A percentile compares a stretch with the other conserved stretches of the same genome.
Conservation (phyloP, 2,797 vertebrate genomes). For the Lacerta agilis region DNA sequence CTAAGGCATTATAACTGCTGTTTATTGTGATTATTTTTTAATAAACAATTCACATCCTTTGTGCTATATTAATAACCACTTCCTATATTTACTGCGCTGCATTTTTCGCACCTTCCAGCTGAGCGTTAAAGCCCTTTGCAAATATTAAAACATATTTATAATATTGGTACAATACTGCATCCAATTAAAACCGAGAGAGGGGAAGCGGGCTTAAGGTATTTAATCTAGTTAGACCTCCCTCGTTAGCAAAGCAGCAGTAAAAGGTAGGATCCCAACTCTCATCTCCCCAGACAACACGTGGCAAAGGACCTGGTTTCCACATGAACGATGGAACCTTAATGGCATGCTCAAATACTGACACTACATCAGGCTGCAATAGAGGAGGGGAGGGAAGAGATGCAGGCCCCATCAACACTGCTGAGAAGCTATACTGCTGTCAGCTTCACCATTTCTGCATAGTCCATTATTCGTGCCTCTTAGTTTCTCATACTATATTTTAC, state of each 20-base stretch:
- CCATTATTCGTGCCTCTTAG: too few species aligned
- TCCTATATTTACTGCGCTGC: neutral
- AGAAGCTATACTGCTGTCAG: too few species aligned
- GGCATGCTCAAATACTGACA: too few species aligned
- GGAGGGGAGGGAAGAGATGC: too few species aligned
- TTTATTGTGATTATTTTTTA: neutral
- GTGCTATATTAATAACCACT: neutral
- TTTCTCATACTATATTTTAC: neutral
- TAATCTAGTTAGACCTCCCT: too few species aligned
- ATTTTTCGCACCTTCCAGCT: neutral
- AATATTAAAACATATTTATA: conserved; percentile 1
- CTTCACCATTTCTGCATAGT: too few species aligned
- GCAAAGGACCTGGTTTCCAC: too few species aligned
- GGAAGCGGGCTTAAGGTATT: neutral
- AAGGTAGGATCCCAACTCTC: neutral
- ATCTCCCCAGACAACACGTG: neutral
- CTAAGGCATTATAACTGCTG: neutral
- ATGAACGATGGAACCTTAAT: too few species aligned
- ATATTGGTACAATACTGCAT: neutral
- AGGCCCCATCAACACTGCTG: too few species aligned
- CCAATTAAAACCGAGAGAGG: neutral
- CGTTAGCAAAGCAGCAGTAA: neutral
- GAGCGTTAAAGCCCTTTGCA: neutral
- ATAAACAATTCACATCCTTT: neutral
- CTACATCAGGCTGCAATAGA: too few species aligned